Evolutionary conservation across 30 jellyfish, hydroid and myxozoan species (phyloP).

Genomic region (Clytia hemisphaerica): DNA sequence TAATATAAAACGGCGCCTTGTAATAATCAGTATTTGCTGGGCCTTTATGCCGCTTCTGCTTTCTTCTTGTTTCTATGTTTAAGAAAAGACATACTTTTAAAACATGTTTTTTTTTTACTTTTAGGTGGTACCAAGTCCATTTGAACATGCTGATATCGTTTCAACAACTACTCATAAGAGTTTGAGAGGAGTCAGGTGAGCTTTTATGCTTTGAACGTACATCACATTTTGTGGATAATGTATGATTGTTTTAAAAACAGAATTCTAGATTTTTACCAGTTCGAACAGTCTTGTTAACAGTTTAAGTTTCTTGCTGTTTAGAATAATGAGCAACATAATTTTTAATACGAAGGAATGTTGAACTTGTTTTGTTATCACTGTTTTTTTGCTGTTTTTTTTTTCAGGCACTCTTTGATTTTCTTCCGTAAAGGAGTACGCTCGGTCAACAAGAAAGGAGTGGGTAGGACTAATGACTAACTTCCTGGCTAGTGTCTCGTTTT

Average conservation of each 20-base stretch:
- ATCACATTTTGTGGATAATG: no score
- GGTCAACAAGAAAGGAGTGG: slow-evolving; percentile 73
- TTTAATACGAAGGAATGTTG: no score
- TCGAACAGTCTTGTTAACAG: no score
- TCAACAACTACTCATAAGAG: slow-evolving; percentile 96
- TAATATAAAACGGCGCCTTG: no score
- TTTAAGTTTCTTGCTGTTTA: no score
- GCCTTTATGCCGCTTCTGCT: no score
- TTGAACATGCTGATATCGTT: slow-evolving; percentile 94
- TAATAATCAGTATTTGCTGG: no score
- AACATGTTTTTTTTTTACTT: neutral
- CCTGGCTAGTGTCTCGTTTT: neutral
- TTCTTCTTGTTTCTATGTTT: no score
- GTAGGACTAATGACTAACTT: slow-evolving; percentile 17
- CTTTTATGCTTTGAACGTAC: neutral
- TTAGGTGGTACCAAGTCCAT: slow-evolving; percentile 93
- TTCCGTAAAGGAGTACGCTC: slow-evolving; percentile 76
- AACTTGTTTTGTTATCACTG: no score
- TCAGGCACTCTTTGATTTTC: slow-evolving; percentile 83
- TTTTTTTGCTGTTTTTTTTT: slow-evolving; percentile 14
- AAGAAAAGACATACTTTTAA: neutral
- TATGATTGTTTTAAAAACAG: no score
- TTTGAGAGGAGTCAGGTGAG: slow-evolving; percentile 88
- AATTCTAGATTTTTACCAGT: no score
- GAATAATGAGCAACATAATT: no score